phyloP scores from a whole-genome alignment of 2,888 invertebrate species.

The Orthosia incerta region DNA sequence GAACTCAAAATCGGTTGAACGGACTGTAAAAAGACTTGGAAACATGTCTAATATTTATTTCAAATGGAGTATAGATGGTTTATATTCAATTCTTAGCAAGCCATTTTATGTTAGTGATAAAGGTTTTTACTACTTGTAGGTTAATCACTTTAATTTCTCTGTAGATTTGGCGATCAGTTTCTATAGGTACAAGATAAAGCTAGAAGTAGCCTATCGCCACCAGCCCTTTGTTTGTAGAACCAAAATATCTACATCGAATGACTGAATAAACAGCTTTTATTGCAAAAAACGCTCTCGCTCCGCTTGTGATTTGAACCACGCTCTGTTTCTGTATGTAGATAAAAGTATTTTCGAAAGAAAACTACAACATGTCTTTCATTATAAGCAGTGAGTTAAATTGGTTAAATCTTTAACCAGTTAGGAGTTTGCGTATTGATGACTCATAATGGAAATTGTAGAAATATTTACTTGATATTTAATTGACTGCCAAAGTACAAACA shows the following conservation, averaged over 20 bases:
- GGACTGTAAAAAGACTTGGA: too few species aligned
- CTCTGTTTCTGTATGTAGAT: background rate
- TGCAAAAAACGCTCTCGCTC: background rate
- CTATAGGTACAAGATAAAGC: background rate
- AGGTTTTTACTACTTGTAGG: background rate
- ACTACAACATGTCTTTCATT: background rate
- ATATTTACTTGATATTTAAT: background rate
- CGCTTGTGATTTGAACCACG: background rate
- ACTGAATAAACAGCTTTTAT: background rate
- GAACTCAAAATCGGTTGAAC: too few species aligned
- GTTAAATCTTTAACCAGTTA: background rate
- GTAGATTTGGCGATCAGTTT: background rate
- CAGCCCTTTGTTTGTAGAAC: too few species aligned
- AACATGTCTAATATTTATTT: too few species aligned
- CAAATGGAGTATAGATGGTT: too few species aligned
- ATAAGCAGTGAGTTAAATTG: background rate
- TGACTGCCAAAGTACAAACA: conserved; percentile 11
- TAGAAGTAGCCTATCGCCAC: too few species aligned
- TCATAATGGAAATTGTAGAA: background rate
- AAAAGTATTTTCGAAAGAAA: background rate
- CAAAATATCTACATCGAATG: too few species aligned
- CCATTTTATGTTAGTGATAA: conserved; percentile 18
- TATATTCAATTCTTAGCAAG: conserved; percentile 8
- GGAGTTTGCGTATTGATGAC: background rate
- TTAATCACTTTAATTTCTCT: background rate